phyloP scores from a whole-genome alignment of 1,140 invertebrate genomes.

The Drosophila sechellia region DNA sequence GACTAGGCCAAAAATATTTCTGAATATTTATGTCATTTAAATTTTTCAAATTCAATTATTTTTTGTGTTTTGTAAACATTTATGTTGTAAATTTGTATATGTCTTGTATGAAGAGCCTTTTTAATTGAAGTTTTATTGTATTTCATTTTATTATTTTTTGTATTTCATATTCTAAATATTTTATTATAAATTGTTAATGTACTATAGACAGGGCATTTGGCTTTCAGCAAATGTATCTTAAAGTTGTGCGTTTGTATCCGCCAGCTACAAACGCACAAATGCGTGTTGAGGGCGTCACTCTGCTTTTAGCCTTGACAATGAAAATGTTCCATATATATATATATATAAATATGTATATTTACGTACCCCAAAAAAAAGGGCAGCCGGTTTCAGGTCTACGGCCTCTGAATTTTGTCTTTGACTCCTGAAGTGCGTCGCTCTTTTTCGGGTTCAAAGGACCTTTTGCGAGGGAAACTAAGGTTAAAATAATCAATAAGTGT shows the following conservation, averaged over 20 bases:
- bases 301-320: slow-evolving; percentile 61
- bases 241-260: slow-evolving; percentile 16
- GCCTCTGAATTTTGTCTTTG: slow-evolving; percentile 18
- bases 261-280: slow-evolving; percentile 47
- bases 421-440: slow-evolving; percentile 34
- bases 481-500: slow-evolving; percentile 54
- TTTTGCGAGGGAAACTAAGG: neutral
- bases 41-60: too few relatives aligned
- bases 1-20: too few relatives aligned
- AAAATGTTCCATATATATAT: slow-evolving; percentile 30
- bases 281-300: slow-evolving; percentile 34
- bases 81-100: too few relatives aligned
- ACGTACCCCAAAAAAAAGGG: slow-evolving; percentile 22
- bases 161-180: too few relatives aligned
- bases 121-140: too few relatives aligned
- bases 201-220: neutral
- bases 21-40: too few relatives aligned
- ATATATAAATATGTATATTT: neutral
- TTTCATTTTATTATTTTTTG: too few relatives aligned
- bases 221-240: slow-evolving; percentile 1
- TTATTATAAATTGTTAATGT: too few relatives aligned
- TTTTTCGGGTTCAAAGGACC: slow-evolving; percentile 10
- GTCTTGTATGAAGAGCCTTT: too few relatives aligned
- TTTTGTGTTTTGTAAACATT: too few relatives aligned
- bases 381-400: slow-evolving; percentile 49